Evolutionary conservation across 2,888 invertebrate genomes (phyloP).

Genomic region (Spialia ferax): DNA sequence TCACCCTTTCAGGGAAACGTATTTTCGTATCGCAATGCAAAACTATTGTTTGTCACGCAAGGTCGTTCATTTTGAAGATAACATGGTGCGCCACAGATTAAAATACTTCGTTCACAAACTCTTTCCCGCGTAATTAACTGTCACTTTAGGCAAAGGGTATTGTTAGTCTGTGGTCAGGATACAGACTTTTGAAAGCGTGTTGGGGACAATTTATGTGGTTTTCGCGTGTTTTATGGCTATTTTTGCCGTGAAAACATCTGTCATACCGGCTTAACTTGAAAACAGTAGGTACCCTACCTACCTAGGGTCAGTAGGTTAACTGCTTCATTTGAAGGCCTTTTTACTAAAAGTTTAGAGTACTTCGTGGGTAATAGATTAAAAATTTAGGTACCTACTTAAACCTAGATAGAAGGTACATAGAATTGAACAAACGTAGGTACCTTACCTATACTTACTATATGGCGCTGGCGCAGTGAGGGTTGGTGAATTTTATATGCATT

Average conservation of each 20-base stretch:
- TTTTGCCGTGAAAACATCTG: conserved; percentile 73
- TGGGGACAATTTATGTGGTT: conserved; percentile 62
- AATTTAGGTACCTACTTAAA: too few relatives aligned
- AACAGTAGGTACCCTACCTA: too few relatives aligned
- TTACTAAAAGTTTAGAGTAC: conserved; percentile 47
- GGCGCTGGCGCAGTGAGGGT: too few relatives aligned
- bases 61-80: conserved; percentile 52
- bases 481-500: too few relatives aligned
- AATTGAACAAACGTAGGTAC: too few relatives aligned
- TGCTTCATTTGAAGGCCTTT: conserved; percentile 57
- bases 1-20: conserved; percentile 37
- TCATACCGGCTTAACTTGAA: conserved; percentile 65
- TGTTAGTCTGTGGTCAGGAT: conserved; percentile 42
- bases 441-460: too few relatives aligned
- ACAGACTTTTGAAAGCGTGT: conserved; percentile 47
- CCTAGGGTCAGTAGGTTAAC: conserved; percentile 77
- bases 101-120: conserved; percentile 34
- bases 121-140: conserved; percentile 34
- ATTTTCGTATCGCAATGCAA: conserved; percentile 53
- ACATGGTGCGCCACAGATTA: conserved; percentile 34
- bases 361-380: too few relatives aligned
- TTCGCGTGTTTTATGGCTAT: conserved; percentile 65
- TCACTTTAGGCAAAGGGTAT: conserved; percentile 22
- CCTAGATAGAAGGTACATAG: too few relatives aligned
- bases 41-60: conserved; percentile 68